Base-by-base conservation (phyloP, 2,888 invertebrate genomes). In the Protula sp. region DNA sequence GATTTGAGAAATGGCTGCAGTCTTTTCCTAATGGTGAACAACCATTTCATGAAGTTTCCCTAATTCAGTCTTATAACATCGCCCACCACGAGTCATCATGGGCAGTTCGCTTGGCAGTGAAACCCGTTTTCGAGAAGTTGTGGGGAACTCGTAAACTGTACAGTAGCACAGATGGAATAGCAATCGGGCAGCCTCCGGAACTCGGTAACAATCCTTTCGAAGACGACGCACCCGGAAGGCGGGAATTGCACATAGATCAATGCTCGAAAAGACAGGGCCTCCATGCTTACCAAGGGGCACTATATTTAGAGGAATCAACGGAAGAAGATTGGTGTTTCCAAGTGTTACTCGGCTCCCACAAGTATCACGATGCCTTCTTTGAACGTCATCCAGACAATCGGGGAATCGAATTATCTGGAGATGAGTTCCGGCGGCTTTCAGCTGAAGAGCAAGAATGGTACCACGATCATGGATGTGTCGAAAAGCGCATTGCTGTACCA, bases 111-210 rank as follows among this genome's bases (percentile, higher is more conserved):
- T 58, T 75, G 3, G 67, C 67, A 38, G 59, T 72, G 2, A 73
- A 72, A 55, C 60, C 64, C 5, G 71, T 76, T 1, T 77, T 77
- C 61, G 67, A 67, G 2, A 66, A 71, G 52, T 9, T 77, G 1
- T 77, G 75, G 75, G 65, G 67, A 2, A 77, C 75, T 5, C 70
- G 72, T 1, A 72, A 74, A 61, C 66, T 77, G 1, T 58, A 74
- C 45, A 67, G 70, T 3, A 76, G 75, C 56, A 52, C 72, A 53
- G 77, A 76, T 50, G 73, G 73, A 22, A 68, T 77, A 19, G 73
- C 77, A 4, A 72, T 76, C 30, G 75, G 74, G 0, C 67, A 73
- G 1, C 77, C 77, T 3, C 75, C 77, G 0, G 75, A 77, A 61
- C 58, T 65, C 3, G 70, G 74, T 0, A 58, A 68, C 27, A 73